Evolutionary conservation across 2,888 invertebrate species (phyloP).

Genomic region (Cyclophora albipunctata): DNA sequence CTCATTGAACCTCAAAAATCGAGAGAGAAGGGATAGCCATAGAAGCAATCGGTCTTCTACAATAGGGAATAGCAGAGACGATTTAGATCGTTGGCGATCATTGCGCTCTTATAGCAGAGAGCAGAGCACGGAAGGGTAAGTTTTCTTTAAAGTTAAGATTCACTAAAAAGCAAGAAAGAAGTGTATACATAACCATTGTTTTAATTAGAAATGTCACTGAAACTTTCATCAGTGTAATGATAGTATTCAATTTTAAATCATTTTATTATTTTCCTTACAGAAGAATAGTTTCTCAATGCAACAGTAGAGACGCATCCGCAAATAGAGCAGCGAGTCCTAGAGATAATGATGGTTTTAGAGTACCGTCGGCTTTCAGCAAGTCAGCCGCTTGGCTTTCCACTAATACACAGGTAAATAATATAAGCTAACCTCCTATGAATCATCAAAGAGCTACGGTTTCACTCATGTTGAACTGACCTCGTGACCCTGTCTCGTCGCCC

Average conservation of each 20-base stretch:
- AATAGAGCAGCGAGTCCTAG: conserved; percentile 58
- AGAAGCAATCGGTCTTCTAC: conserved; percentile 65
- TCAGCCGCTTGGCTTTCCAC: conserved; percentile 41
- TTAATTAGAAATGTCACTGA: too few species aligned
- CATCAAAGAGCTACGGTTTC: too few species aligned
- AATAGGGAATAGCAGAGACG: conserved; percentile 65
- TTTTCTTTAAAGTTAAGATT: not conserved
- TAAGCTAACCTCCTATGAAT: not conserved
- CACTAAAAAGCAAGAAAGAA: too few species aligned
- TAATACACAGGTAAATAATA: conserved; percentile 44
- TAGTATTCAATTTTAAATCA: too few species aligned
- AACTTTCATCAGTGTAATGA: too few species aligned
- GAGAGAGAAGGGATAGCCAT: conserved; percentile 58
- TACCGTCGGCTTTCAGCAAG: conserved; percentile 49
- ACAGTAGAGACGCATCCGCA: conserved; percentile 59
- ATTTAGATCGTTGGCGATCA: conserved; percentile 66
- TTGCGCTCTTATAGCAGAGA: conserved; percentile 66
- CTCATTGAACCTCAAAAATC: conserved; percentile 41
- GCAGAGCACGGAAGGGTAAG: conserved; percentile 67
- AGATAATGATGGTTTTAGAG: conserved; percentile 61
- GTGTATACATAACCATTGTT: too few species aligned
- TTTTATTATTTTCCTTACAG: conserved; percentile 30
- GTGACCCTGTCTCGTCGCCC: too few species aligned
- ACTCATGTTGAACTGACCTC: too few species aligned
- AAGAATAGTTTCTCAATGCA: conserved; percentile 64